Conservation (phyloP, 2,888 invertebrate species). For the Campopleginae sp. region DNA sequence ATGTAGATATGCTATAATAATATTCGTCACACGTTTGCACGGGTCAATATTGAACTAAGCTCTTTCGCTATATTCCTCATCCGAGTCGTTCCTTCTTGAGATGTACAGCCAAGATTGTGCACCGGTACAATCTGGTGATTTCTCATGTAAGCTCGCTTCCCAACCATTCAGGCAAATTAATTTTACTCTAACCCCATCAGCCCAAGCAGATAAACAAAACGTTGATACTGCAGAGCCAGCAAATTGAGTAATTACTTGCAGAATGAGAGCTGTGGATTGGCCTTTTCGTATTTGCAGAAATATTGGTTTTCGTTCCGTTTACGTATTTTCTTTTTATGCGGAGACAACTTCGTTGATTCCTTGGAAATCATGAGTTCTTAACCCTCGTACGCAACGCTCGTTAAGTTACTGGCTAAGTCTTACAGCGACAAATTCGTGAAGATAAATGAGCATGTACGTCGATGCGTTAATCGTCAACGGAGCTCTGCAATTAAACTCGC, state of each 20-base stretch:
- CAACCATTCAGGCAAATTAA: slow-evolving; percentile 4
- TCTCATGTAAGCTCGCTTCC: slow-evolving; percentile 18
- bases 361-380: neutral
- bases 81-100: slow-evolving; percentile 37
- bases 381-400: neutral
- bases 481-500: slow-evolving; percentile 50
- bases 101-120: slow-evolving; percentile 37
- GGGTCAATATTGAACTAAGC: slow-evolving; percentile 82
- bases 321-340: neutral
- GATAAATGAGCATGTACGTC: slow-evolving; percentile 33
- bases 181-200: neutral
- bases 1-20: slow-evolving; percentile 81
- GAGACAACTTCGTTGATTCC: neutral
- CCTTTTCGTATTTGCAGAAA: neutral
- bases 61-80: slow-evolving; percentile 47
- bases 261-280: neutral
- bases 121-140: slow-evolving; percentile 25
- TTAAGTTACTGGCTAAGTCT: slow-evolving; percentile 1
- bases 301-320: neutral
- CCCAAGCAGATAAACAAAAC: neutral
- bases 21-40: slow-evolving; percentile 82
- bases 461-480: slow-evolving; percentile 36
- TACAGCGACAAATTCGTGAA: slow-evolving; percentile 8
- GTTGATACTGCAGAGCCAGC: neutral
- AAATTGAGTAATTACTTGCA: neutral